These are phyloP conservation scores for Clarias magur DNA, from an alignment of 2,113 vertebrate species.

Conservation along the genomic window DNA sequence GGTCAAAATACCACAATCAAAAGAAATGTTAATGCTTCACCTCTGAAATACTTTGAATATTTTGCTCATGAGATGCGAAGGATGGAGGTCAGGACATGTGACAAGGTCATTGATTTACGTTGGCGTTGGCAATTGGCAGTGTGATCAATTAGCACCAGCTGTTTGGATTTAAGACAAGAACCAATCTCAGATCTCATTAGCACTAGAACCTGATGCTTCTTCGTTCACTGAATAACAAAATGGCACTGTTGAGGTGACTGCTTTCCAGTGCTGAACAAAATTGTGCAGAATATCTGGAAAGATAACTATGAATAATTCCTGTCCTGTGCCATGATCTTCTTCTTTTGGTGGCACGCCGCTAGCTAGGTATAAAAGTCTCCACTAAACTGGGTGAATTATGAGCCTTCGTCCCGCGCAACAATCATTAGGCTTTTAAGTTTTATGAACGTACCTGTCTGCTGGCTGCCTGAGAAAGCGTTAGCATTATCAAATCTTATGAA, in stretches of 20 bases:
- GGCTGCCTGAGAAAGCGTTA: neutral
- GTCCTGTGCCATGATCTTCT: neutral
- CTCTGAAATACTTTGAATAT: neutral
- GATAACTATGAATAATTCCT: neutral
- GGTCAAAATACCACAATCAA: neutral
- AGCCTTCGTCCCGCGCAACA: neutral
- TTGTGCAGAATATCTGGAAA: neutral
- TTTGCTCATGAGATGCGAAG: neutral
- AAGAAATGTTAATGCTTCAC: neutral
- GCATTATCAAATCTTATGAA: neutral
- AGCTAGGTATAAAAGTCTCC: neutral
- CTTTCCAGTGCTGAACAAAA: neutral
- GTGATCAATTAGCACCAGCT: neutral
- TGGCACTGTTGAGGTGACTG: neutral
- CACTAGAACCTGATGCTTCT: neutral
- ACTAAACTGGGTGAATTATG: neutral
- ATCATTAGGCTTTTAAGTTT: neutral
- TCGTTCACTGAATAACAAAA: neutral
- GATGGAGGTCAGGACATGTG: neutral
- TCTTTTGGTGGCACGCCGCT: neutral
- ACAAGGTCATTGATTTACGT: neutral
- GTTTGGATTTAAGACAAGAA: neutral
- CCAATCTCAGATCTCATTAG: neutral
- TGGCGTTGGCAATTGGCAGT: neutral
- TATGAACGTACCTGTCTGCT: neutral